Evolutionary conservation across 2,113 vertebrate species (phyloP).

Genomic region (Plecturocebus donacophilus): DNA sequence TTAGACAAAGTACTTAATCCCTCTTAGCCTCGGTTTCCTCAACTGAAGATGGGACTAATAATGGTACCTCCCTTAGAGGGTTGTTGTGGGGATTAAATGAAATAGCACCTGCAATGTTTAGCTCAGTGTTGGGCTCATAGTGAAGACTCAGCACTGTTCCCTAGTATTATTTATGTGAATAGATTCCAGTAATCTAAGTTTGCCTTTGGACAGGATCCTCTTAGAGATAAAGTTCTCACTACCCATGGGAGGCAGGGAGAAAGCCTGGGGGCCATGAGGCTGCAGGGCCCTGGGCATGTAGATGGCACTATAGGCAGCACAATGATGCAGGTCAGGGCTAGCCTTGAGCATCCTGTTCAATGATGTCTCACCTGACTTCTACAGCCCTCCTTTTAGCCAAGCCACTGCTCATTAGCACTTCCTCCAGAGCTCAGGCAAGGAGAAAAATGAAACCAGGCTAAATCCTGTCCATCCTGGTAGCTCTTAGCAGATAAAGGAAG

Average conservation of each 20-base stretch:
- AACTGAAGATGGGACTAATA: not conserved
- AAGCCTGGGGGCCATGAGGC: not conserved
- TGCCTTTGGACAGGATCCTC: not conserved
- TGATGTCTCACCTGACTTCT: not conserved
- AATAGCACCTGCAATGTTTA: not conserved
- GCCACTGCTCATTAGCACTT: not conserved
- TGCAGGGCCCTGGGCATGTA: fast-evolving
- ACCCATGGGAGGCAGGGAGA: not conserved
- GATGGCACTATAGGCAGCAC: not conserved
- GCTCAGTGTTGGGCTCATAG: not conserved
- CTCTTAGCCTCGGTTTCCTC: not conserved
- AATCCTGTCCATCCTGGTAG: not conserved
- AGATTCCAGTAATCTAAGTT: not conserved
- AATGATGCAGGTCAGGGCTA: not conserved
- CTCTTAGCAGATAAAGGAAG: slow-evolving; percentile 6
- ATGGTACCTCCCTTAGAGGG: not conserved
- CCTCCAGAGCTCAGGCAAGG: not conserved
- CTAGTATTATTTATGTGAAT: not conserved
- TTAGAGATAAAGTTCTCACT: no score
- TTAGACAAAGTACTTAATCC: not conserved
- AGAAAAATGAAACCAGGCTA: not conserved
- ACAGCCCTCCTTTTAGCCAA: not conserved
- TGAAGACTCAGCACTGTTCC: not conserved
- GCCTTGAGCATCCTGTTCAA: not conserved
- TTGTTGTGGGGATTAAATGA: not conserved